Evolutionary conservation across 2,113 vertebrate species (phyloP).

Genomic region (Steatornis caripensis): DNA sequence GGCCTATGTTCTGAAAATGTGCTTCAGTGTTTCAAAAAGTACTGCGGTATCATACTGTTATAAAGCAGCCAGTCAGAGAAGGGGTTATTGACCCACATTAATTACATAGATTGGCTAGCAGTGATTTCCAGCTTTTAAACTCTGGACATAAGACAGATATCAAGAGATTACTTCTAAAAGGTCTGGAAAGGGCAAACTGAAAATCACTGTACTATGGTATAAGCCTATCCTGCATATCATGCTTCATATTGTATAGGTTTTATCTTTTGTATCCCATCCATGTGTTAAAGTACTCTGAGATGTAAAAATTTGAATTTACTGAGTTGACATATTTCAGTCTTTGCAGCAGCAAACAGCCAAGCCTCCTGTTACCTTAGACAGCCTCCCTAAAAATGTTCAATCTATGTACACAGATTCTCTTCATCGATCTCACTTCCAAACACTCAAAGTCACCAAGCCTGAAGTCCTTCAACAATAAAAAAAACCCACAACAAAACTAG

Average conservation of each 20-base stretch:
- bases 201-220: background rate
- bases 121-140: background rate
- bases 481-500: background rate
- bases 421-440: background rate
- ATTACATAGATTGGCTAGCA: background rate
- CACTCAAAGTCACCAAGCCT: background rate
- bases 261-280: background rate
- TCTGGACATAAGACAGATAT: background rate
- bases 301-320: background rate
- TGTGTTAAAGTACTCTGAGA: background rate
- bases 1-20: background rate
- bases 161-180: background rate
- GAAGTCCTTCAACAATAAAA: background rate
- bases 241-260: background rate
- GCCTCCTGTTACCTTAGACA: background rate
- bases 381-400: background rate
- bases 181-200: background rate
- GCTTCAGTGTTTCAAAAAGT: background rate
- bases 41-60: background rate
- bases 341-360: background rate
- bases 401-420: background rate
- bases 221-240: fast-evolving
- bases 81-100: background rate
- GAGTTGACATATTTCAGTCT: background rate
- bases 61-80: background rate